Evolutionary conservation across 2,888 invertebrate species (phyloP).

Genomic region (Acanthococcus lagerstroemiae): DNA sequence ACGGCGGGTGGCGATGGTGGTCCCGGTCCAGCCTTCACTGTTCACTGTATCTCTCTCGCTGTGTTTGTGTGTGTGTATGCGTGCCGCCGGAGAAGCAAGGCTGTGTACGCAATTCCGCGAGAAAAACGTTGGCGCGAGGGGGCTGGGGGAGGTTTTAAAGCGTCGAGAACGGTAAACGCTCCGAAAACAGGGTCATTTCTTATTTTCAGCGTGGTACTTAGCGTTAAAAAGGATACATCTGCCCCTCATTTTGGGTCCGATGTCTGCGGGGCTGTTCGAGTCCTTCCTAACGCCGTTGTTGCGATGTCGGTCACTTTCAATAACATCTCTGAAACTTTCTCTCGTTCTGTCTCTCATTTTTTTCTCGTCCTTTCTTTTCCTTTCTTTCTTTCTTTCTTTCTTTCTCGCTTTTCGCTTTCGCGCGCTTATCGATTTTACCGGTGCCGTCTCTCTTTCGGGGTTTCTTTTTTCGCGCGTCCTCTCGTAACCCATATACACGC

Average conservation of each 20-base stretch:
- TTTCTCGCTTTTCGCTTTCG: neutral
- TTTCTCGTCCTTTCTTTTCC: neutral
- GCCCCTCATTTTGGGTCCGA: conserved; percentile 2
- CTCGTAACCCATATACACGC: neutral
- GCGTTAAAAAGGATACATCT: neutral
- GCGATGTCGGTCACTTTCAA: conserved; percentile 4
- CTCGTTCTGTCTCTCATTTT: neutral
- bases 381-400: neutral
- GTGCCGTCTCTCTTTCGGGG: neutral
- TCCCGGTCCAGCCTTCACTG: too few species aligned
- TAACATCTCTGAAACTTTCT: neutral
- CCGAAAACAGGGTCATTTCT: conserved; percentile 5
- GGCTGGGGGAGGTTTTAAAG: neutral
- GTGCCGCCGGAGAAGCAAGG: neutral
- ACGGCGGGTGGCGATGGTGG: too few species aligned
- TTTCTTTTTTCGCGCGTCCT: neutral
- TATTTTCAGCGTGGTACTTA: neutral
- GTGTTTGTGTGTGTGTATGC: neutral
- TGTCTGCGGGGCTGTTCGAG: neutral
- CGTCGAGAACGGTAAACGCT: neutral
- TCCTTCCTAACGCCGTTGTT: neutral
- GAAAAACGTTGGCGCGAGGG: too few species aligned
- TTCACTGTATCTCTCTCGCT: too few species aligned
- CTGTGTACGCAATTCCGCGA: neutral
- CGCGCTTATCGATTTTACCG: neutral